phyloP scores from a whole-genome alignment of 2,797 vertebrate species.

The Spheniscus humboldti region DNA sequence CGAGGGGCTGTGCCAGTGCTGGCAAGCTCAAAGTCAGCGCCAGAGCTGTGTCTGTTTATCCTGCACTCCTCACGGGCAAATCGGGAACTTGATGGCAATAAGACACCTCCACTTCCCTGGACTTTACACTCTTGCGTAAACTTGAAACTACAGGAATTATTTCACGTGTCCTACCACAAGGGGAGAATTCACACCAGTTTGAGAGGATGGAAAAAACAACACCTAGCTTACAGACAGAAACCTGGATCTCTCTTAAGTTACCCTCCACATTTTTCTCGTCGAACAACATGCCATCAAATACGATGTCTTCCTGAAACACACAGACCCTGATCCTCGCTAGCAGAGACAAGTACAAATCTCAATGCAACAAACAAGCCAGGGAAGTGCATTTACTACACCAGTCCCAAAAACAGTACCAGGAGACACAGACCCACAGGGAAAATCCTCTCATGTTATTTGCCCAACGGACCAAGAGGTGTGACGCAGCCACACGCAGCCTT shows the following conservation, averaged over 20 bases:
- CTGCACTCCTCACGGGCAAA: neutral
- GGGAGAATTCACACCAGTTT: neutral
- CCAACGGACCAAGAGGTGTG: neutral
- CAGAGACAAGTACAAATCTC: neutral
- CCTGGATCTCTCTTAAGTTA: neutral
- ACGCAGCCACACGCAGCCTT: rapidly evolving
- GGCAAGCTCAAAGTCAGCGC: neutral
- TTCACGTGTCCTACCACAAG: neutral
- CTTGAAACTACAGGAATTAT: neutral
- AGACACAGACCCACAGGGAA: neutral
- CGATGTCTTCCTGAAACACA: neutral
- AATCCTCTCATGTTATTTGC: rapidly evolving
- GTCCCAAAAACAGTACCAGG: neutral
- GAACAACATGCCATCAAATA: rapidly evolving
- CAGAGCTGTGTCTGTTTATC: neutral
- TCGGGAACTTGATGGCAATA: neutral
- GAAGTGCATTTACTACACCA: neutral
- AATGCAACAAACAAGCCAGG: rapidly evolving
- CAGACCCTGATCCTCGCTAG: neutral
- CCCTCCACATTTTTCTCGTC: neutral
- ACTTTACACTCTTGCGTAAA: neutral
- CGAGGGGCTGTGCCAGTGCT: neutral
- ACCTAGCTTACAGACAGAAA: neutral
- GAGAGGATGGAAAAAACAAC: neutral
- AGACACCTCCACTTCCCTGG: rapidly evolving